A percentile compares a stretch with the other conserved stretches of the same genome.
Conservation (phyloP, 2,888 invertebrate genomes). For the Oxycera nigricornis region DNA sequence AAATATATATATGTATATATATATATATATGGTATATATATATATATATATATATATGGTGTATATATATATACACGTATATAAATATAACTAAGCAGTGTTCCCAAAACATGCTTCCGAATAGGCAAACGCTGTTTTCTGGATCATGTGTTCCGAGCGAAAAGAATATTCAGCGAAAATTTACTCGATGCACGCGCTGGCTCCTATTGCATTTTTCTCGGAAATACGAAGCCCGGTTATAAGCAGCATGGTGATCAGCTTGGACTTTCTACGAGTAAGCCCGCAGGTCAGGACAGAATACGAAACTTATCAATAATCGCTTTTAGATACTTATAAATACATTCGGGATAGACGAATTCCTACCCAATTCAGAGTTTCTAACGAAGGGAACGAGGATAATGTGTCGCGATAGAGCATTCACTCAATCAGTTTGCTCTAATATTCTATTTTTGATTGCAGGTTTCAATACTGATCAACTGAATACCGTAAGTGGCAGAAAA, state of each 20-base stretch:
- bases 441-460: constrained; percentile 72
- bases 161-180: constrained; percentile 67
- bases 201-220: constrained; percentile 67
- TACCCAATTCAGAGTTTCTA: constrained; percentile 67
- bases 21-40: too few relatives aligned
- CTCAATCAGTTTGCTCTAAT: constrained; percentile 70
- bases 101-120: constrained; percentile 54
- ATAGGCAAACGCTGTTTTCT: constrained; percentile 68
- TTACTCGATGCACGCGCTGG: constrained; percentile 64
- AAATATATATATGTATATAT: too few relatives aligned
- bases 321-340: constrained; percentile 13
- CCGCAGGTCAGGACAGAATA: too few relatives aligned
- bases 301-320: not conserved
- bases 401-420: constrained; percentile 66
- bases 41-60: too few relatives aligned
- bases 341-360: constrained; percentile 65
- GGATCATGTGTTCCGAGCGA: constrained; percentile 64
- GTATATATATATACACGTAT: too few relatives aligned
- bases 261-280: constrained; percentile 59
- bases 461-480: constrained; percentile 66
- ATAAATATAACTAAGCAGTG: not conserved
- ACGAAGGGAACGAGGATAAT: constrained; percentile 63
- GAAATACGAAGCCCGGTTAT: constrained; percentile 62
- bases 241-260: constrained; percentile 53
- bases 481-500: constrained; percentile 54